Evolutionary conservation across 1,140 invertebrate species (phyloP).

Genomic region (Melipona quadrifasciata): DNA sequence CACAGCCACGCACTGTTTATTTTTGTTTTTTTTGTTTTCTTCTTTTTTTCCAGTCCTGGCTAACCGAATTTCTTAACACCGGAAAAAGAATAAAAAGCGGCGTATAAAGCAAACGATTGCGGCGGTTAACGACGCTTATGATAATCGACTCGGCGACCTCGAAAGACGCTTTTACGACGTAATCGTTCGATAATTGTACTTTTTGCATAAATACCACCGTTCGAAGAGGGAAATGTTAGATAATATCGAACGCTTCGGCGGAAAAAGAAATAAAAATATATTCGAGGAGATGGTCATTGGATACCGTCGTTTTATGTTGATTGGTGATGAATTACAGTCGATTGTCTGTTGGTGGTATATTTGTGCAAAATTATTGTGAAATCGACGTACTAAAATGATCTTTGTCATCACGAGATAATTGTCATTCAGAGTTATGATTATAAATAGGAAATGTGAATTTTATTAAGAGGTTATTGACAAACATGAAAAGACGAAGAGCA

Average conservation of each 20-base stretch:
- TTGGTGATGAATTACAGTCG: not conserved
- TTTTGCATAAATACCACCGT: not conserved
- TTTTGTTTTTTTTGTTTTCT: no score
- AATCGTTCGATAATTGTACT: not conserved
- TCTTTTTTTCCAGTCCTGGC: no score
- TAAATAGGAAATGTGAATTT: no score
- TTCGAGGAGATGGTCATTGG: not conserved
- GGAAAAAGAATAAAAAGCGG: not conserved
- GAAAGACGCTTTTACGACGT: not conserved
- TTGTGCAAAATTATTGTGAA: no score
- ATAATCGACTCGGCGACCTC: not conserved
- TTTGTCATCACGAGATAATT: no score
- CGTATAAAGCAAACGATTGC: not conserved
- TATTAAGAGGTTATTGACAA: no score
- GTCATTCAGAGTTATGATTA: no score
- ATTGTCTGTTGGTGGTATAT: no score
- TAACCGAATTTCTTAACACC: not conserved
- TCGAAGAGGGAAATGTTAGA: not conserved
- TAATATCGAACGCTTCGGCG: not conserved
- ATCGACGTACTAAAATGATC: no score
- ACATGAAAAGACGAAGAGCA: no score
- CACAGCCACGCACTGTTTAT: not conserved
- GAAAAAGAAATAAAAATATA: not conserved
- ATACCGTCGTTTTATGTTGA: not conserved
- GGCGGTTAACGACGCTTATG: not conserved